phyloP scores from a whole-genome alignment of 2,113 vertebrate genomes.

The Saguinus midas region DNA sequence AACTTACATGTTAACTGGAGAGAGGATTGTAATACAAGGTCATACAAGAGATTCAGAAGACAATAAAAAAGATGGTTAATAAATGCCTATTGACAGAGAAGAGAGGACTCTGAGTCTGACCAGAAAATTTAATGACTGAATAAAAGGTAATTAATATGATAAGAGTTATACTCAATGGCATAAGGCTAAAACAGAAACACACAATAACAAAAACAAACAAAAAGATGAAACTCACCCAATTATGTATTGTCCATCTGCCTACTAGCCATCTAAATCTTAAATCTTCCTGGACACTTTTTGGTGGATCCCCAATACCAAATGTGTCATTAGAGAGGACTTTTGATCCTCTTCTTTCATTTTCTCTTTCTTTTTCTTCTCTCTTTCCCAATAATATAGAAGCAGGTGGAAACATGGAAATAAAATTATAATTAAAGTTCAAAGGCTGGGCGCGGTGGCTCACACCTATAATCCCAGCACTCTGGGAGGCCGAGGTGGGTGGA shows the following conservation, averaged over 20 bases:
- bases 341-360: neutral
- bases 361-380: neutral
- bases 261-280: neutral
- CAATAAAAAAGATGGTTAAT: neutral
- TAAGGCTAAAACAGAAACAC: neutral
- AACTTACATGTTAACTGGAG: neutral
- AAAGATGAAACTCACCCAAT: neutral
- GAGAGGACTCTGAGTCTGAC: neutral
- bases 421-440: no score
- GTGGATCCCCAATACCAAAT: neutral
- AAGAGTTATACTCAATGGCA: neutral
- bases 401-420: neutral
- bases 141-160: neutral
- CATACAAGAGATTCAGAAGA: neutral
- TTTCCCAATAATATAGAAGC: neutral
- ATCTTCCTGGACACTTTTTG: neutral
- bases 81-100: neutral
- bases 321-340: neutral
- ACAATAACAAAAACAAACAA: neutral
- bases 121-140: neutral
- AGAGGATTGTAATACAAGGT: neutral
- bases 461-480: no score
- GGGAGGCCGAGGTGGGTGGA: no score
- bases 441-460: no score
- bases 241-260: neutral